These are phyloP conservation scores for Empis livida DNA, from an alignment of 2,888 invertebrate genomes.

Conservation along the genomic window DNA sequence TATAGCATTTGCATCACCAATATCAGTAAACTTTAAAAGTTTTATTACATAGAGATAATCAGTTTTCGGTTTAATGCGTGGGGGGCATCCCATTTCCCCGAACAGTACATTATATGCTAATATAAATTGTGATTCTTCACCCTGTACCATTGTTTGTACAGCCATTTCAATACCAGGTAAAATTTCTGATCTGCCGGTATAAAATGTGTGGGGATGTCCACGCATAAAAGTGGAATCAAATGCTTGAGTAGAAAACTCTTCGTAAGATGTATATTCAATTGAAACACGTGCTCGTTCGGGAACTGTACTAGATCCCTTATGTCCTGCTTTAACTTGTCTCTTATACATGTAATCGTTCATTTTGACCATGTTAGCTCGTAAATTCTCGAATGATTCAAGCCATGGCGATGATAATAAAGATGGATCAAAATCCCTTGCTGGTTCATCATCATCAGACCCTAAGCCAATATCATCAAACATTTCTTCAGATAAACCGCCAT, in stretches of 20 bases:
- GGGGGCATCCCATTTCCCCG: conserved; percentile 61
- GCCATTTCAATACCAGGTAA: conserved; percentile 58
- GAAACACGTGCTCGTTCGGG: conserved; percentile 25
- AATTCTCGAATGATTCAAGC: conserved; percentile 26
- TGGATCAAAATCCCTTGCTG: conserved; percentile 9
- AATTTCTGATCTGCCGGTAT: conserved; percentile 24
- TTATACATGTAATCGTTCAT: conserved; percentile 24
- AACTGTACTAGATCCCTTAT: conserved; percentile 16
- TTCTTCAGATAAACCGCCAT: conserved; percentile 17
- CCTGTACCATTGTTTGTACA: conserved; percentile 62
- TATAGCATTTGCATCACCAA: conserved; percentile 33
- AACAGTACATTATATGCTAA: conserved; percentile 62
- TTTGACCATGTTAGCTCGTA: conserved; percentile 23
- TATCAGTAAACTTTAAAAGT: conserved; percentile 44
- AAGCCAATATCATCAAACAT: conserved; percentile 20
- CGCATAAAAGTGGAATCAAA: conserved; percentile 33
- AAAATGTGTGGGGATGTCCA: conserved; percentile 23
- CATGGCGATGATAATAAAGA: conserved; percentile 25
- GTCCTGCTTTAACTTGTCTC: conserved; percentile 15
- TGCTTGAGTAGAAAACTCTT: conserved; percentile 27
- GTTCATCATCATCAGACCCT: conserved; percentile 18
- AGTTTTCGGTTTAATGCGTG: conserved; percentile 60
- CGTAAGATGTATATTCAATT: conserved; percentile 30
- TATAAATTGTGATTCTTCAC: conserved; percentile 65
- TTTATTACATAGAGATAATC: conserved; percentile 64